These are phyloP conservation scores for Xyliphius kryptos DNA, from an alignment of 2,113 vertebrate genomes.

Conservation along the genomic window DNA sequence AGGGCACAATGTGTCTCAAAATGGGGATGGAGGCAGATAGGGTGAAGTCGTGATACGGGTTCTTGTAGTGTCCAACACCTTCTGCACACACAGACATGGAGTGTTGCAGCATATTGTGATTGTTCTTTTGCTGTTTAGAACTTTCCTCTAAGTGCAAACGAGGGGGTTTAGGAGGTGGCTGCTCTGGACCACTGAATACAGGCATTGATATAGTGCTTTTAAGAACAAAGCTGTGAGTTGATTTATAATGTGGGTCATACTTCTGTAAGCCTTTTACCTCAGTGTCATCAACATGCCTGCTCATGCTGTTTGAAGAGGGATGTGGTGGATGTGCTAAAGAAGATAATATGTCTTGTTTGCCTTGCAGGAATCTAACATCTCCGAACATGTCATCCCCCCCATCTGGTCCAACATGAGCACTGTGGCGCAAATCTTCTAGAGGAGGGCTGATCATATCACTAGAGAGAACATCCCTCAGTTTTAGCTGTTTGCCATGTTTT, in stretches of 20 bases:
- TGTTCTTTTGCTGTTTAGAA: slow-evolving; percentile 14
- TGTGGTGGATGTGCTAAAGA: slow-evolving; percentile 35
- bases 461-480: slow-evolving; percentile 68
- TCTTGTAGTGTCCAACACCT: slow-evolving; percentile 33
- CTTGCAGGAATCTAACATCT: slow-evolving; percentile 71
- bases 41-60: slow-evolving; percentile 53
- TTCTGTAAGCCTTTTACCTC: slow-evolving; percentile 21
- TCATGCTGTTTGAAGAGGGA: slow-evolving; percentile 50
- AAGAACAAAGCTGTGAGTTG: slow-evolving; percentile 52
- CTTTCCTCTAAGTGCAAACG: slow-evolving; percentile 67
- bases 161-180: slow-evolving; percentile 72
- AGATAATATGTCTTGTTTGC: slow-evolving; percentile 69
- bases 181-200: slow-evolving; percentile 60
- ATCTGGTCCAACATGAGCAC: slow-evolving; percentile 68
- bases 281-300: slow-evolving; percentile 41
- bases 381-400: slow-evolving; percentile 74
- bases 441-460: slow-evolving; percentile 79
- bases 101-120: slow-evolving; percentile 40
- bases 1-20: slow-evolving; percentile 53
- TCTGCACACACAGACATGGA: slow-evolving; percentile 53
- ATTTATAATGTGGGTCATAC: slow-evolving; percentile 48
- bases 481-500: slow-evolving; percentile 68
- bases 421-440: slow-evolving; percentile 73
- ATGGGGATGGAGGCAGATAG: slow-evolving; percentile 48
- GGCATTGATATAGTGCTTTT: slow-evolving; percentile 71